Percentiles rank a stretch among this genome's conserved stretches.
phyloP scores from a whole-genome alignment of 2,797 vertebrate species.

The Myotis myotis region DNA sequence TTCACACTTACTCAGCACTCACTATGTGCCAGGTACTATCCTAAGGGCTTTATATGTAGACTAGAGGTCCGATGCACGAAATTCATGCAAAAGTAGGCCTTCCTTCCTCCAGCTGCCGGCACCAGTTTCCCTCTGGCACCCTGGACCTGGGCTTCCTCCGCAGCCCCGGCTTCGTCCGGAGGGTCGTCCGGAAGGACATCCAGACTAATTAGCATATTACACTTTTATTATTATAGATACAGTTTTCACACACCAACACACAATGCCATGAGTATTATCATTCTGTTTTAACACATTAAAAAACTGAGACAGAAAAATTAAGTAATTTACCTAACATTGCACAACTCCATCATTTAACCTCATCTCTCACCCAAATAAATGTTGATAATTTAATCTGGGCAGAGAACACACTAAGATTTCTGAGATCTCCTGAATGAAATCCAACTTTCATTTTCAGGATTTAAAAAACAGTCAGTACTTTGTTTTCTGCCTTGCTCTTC shows the following conservation, averaged over 20 bases:
- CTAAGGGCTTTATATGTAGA: not conserved
- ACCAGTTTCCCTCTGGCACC: no score
- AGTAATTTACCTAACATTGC: not conserved
- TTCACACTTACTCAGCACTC: not conserved
- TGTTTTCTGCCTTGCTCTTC: not conserved
- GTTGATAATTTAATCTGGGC: not conserved
- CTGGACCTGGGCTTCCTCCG: no score
- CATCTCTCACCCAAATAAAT: not conserved
- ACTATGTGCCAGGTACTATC: not conserved
- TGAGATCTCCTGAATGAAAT: not conserved
- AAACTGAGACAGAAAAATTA: not conserved
- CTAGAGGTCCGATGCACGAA: no score
- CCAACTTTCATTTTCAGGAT: not conserved
- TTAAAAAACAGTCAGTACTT: not conserved
- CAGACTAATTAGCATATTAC: no score
- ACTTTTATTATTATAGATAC: not conserved
- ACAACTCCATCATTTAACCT: not conserved
- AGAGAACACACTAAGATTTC: not conserved
- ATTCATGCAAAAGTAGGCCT: no score
- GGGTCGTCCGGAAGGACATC: no score
- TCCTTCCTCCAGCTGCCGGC: no score
- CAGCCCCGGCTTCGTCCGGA: no score
- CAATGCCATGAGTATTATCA: not conserved
- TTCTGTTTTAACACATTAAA: not conserved
- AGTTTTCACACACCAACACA: not conserved